phyloP scores from a whole-genome alignment of 2,888 invertebrate genomes.

The Serrognathus titanus region DNA sequence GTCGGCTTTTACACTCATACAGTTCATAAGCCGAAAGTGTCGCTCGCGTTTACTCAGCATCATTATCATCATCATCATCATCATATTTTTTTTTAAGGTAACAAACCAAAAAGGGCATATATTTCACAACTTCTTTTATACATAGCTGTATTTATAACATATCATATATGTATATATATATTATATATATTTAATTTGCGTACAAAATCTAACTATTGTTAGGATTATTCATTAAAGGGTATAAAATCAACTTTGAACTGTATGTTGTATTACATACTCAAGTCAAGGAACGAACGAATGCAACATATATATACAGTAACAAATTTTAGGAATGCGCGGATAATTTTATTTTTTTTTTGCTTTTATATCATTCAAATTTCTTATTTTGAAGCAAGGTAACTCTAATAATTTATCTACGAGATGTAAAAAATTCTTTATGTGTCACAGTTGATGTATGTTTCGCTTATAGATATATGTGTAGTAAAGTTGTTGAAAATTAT shows the following conservation, averaged over 20 bases:
- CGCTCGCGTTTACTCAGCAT: conserved; percentile 3
- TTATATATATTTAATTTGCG: conserved; percentile 25
- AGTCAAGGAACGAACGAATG: conserved; percentile 19
- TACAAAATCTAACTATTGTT: conserved; percentile 36
- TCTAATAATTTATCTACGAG: not conserved
- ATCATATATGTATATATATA: conserved; percentile 4
- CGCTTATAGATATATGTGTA: too few relatives aligned
- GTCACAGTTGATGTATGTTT: conserved; percentile 15
- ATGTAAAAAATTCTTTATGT: not conserved
- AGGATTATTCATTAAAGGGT: conserved; percentile 5
- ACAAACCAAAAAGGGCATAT: conserved; percentile 1
- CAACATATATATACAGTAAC: conserved; percentile 24
- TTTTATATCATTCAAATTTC: conserved; percentile 9
- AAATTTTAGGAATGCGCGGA: conserved; percentile 13
- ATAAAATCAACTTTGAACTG: conserved; percentile 37
- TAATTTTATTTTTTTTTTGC: conserved; percentile 14
- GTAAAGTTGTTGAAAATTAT: too few relatives aligned
- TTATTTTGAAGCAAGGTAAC: too few relatives aligned
- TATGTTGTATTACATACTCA: conserved; percentile 38
- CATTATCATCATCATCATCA: conserved; percentile 4
- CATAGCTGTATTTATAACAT: not conserved
- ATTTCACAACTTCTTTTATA: not conserved
- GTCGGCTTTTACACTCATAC: conserved; percentile 29
- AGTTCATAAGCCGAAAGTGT: conserved; percentile 25
- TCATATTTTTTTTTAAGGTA: not conserved